Evolutionary conservation across 2,888 invertebrate species (phyloP).

Genomic region (Vandiemenella viatica): DNA sequence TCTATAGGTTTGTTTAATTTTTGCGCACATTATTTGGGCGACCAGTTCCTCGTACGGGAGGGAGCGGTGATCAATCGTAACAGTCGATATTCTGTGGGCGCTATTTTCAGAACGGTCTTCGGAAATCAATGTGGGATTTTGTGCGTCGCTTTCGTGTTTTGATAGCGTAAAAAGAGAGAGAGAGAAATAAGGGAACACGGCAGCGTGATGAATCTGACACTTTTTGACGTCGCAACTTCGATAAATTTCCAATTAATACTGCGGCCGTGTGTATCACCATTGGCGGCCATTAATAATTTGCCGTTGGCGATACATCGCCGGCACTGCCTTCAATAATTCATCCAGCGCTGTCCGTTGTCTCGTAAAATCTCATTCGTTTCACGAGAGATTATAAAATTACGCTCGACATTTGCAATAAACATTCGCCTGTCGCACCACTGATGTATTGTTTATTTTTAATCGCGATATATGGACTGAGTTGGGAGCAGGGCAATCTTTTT

Average conservation of each 20-base stretch:
- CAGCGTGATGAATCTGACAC: constrained; percentile 15
- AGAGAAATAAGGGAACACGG: constrained; percentile 2
- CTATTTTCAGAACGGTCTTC: no score
- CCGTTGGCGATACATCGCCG: constrained; percentile 9
- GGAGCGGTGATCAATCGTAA: constrained; percentile 2
- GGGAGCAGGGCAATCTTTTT: no score
- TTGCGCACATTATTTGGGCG: no score
- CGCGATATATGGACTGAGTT: constrained; percentile 5
- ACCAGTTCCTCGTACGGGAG: constrained; percentile 4
- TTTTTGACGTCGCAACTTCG: constrained; percentile 17
- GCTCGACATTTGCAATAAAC: constrained; percentile 15
- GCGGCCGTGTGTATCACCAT: constrained; percentile 10
- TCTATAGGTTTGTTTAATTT: no score
- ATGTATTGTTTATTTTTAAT: constrained; percentile 14
- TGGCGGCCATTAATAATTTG: constrained; percentile 10
- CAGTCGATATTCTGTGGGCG: constrained; percentile 5
- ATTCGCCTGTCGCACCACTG: constrained; percentile 13
- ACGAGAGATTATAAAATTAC: constrained; percentile 16
- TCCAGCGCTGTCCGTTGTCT: constrained; percentile 7
- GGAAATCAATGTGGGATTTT: constrained; percentile 11
- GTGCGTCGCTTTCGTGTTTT: constrained; percentile 2
- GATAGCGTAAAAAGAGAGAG: not conserved
- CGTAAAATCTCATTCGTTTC: constrained; percentile 7
- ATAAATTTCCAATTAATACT: constrained; percentile 17
- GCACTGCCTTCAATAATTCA: constrained; percentile 15